Conservation (phyloP, 1,140 invertebrate genomes). For the Habropoda laboriosa region DNA sequence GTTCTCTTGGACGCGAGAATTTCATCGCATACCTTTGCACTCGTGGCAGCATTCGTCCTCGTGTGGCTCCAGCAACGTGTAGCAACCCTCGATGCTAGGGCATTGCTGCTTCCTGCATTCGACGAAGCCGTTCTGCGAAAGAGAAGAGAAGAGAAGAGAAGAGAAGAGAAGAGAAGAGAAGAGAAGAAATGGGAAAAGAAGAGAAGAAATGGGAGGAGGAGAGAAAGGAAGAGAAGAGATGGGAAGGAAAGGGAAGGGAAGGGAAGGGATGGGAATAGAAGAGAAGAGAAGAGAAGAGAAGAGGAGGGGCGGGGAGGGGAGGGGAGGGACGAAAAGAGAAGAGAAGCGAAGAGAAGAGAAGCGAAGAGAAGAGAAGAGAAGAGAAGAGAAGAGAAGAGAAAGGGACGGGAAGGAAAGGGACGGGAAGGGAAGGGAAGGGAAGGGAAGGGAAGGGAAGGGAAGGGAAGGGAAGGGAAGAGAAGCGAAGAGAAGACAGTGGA, state of each 20-base stretch:
- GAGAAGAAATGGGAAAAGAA: background rate
- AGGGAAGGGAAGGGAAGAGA: no score
- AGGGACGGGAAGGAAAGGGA: no score
- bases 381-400: background rate
- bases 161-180: background rate
- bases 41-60: constrained; percentile 85
- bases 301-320: no score
- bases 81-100: constrained; percentile 87
- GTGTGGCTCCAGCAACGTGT: constrained; percentile 83
- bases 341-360: background rate
- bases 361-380: background rate
- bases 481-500: background rate
- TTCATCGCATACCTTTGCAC: constrained; percentile 85
- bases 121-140: constrained; percentile 87
- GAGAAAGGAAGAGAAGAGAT: no score
- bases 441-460: no score
- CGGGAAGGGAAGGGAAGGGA: no score
- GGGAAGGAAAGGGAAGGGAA: no score
- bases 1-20: constrained; percentile 17
- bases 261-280: no score
- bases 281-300: no score
- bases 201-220: no score
- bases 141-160: background rate
- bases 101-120: constrained; percentile 86
- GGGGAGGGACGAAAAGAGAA: background rate